These are phyloP conservation scores for Galerucella pusilla DNA, from an alignment of 2,888 invertebrate genomes.

Conservation along the genomic window DNA sequence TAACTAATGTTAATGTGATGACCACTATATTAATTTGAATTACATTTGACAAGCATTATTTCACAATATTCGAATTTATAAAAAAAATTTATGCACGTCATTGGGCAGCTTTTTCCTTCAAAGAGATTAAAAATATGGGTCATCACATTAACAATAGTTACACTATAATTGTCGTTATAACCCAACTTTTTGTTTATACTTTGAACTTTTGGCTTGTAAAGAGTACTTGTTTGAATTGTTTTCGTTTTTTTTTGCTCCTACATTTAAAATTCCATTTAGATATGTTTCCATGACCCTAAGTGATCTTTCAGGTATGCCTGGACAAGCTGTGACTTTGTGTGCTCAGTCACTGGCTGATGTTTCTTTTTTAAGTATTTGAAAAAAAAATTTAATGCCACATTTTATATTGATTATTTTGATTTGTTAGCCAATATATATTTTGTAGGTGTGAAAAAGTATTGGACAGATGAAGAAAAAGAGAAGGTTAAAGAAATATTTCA, in stretches of 20 bases:
- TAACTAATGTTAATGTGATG: too few species aligned
- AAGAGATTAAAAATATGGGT: too few species aligned
- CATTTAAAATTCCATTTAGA: not conserved
- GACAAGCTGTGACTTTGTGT: not conserved
- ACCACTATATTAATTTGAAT: too few species aligned
- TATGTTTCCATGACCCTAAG: not conserved
- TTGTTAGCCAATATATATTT: slow-evolving; percentile 4
- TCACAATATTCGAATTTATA: too few species aligned
- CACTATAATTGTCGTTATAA: not conserved
- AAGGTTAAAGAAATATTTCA: slow-evolving; percentile 19
- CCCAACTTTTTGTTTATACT: not conserved
- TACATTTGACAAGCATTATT: too few species aligned
- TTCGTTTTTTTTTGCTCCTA: not conserved
- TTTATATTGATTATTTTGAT: not conserved
- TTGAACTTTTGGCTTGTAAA: not conserved
- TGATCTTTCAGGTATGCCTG: not conserved
- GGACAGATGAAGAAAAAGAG: slow-evolving; percentile 13
- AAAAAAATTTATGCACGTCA: too few species aligned
- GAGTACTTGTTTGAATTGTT: not conserved
- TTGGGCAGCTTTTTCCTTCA: too few species aligned
- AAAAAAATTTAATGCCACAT: not conserved
- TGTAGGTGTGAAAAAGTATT: slow-evolving; percentile 20
- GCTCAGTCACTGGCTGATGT: too few species aligned
- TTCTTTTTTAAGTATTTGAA: too few species aligned
- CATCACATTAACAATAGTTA: too few species aligned